phyloP scores from a whole-genome alignment of 1,140 invertebrate species.

The Hetaerina americana region DNA sequence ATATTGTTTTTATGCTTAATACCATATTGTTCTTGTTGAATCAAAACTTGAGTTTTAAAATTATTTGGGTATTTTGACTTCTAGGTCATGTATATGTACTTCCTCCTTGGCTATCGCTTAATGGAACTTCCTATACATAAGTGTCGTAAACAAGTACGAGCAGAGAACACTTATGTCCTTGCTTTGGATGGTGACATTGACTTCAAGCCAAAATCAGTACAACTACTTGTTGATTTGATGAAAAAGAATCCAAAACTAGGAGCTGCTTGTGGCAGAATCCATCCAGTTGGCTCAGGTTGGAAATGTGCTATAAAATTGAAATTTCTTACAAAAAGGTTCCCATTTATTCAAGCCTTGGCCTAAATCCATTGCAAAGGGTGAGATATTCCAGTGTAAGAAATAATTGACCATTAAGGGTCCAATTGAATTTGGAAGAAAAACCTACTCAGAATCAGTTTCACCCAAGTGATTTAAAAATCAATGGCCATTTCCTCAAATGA shows the following conservation, averaged over 20 bases:
- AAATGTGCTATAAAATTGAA: too few species aligned
- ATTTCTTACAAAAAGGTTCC: too few species aligned
- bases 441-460: too few species aligned
- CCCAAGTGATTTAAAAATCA: too few species aligned
- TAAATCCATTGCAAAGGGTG: too few species aligned
- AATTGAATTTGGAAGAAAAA: too few species aligned
- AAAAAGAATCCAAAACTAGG: slow-evolving; percentile 36
- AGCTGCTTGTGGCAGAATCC: slow-evolving; percentile 35
- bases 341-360: too few species aligned
- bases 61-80: neutral
- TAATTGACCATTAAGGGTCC: too few species aligned
- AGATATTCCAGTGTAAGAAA: too few species aligned
- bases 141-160: slow-evolving; percentile 28
- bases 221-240: slow-evolving; percentile 40
- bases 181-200: slow-evolving; percentile 43
- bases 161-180: slow-evolving; percentile 40
- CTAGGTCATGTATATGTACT: slow-evolving; percentile 53
- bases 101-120: slow-evolving; percentile 40
- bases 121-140: slow-evolving; percentile 28
- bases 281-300: slow-evolving; percentile 12
- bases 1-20: too few species aligned
- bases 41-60: neutral
- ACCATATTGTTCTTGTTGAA: neutral
- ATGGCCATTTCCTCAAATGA: too few species aligned
- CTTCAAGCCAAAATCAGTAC: slow-evolving; percentile 37